phyloP scores from a whole-genome alignment of 2,888 invertebrate genomes.

The Allophyes oxyacanthae region DNA sequence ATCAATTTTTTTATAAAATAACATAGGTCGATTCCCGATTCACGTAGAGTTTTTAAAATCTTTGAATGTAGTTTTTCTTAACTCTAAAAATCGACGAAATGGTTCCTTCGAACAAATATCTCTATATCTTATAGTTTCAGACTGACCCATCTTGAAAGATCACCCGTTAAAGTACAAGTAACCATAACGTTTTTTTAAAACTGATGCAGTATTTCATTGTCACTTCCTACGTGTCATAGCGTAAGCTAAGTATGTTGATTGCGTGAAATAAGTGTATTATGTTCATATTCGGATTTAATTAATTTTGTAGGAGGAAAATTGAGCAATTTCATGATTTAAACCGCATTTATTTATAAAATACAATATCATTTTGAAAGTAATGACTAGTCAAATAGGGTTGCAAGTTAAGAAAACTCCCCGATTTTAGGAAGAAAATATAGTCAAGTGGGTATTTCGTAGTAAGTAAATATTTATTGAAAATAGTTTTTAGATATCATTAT shows the following conservation, averaged over 20 bases:
- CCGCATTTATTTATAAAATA: slow-evolving; percentile 1
- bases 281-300: background rate
- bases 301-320: slow-evolving; percentile 26
- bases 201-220: slow-evolving; percentile 43
- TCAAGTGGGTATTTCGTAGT: background rate
- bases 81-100: no score
- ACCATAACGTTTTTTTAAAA: slow-evolving; percentile 16
- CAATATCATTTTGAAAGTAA: background rate
- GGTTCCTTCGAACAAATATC: no score
- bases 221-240: slow-evolving; percentile 22
- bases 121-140: no score
- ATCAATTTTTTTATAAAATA: no score
- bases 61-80: no score
- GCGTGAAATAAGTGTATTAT: slow-evolving; percentile 5
- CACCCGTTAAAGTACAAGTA: no score
- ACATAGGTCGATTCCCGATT: no score
- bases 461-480: slow-evolving; percentile 18
- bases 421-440: slow-evolving; percentile 2
- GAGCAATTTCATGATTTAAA: slow-evolving; percentile 42
- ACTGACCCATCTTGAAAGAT: no score
- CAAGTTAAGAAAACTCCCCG: slow-evolving; percentile 4
- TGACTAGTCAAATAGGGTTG: slow-evolving; percentile 1
- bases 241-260: slow-evolving; percentile 25
- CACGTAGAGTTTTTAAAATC: no score
- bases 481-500: slow-evolving; percentile 7